Evolutionary conservation across 2,113 vertebrate genomes (phyloP).

Genomic region (Marmota flaviventris): DNA sequence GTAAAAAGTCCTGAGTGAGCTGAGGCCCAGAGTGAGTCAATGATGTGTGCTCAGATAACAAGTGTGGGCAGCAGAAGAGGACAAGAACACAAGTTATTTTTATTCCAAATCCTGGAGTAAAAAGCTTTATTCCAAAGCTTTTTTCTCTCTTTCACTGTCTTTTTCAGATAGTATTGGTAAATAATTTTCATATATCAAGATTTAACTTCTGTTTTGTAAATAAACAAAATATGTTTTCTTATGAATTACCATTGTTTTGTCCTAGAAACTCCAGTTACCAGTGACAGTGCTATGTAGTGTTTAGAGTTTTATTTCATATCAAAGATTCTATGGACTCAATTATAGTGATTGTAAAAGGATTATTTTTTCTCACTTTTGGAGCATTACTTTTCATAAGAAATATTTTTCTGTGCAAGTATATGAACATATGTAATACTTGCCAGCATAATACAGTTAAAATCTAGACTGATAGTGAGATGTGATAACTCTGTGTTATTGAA

Average conservation of each 20-base stretch:
- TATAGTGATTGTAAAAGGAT: background rate
- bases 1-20: slow-evolving; percentile 7
- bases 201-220: slow-evolving; percentile 57
- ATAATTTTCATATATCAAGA: background rate
- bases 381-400: slow-evolving; percentile 41
- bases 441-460: background rate
- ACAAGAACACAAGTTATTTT: background rate
- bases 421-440: background rate
- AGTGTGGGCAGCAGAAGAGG: background rate
- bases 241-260: slow-evolving; percentile 22
- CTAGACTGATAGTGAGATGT: background rate
- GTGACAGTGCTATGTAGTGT: background rate
- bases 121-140: background rate
- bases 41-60: background rate
- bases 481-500: background rate
- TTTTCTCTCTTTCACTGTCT: background rate
- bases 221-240: slow-evolving; percentile 51
- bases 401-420: background rate
- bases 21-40: background rate
- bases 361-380: slow-evolving; percentile 66
- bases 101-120: background rate
- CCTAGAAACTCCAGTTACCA: background rate
- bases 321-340: slow-evolving; percentile 30
- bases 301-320: slow-evolving; percentile 33
- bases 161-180: background rate